Base-by-base conservation (phyloP, 2,888 invertebrate genomes). In the Muscina levida region DNA sequence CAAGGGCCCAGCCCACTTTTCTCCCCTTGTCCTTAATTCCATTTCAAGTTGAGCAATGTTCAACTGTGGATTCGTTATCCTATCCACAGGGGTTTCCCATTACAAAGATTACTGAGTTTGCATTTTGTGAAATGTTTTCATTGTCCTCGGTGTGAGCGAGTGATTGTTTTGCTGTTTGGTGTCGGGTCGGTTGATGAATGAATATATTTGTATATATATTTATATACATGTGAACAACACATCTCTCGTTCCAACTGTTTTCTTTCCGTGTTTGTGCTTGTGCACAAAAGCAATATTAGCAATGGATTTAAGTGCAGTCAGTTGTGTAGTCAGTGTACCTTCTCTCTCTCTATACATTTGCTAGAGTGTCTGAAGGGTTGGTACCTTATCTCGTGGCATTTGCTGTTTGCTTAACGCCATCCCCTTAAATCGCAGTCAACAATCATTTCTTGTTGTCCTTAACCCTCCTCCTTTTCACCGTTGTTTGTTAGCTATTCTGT, bases 51-150 rank as follows among this genome's bases (percentile, higher is more conserved):
- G 56, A 71, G 62, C 56, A 75, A 46, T 77, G 65, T 72, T 75
- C 77, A 77, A 81, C 81, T 81, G 71, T 75, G 68, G 68, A 42
- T 72, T 75, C 66, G 77, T 77, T 75, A 70, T 74, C 59, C 74
- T 53, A 81, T 74, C 77, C 74, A 75, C 81, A 81, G 72, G 81
- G 81, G 81, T 75, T 77, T 81, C 72, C 75, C 77, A 77, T 81
- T 77, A 75, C 74, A 48, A 42, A 11, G 10, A 62, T 17, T 62
- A 39, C 22, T 42, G 2, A 19, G 13, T 17, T 39, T 31, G 3
- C 31, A 62, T 3, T 62, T 42, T 42, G 19, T 22, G 19, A 51
- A 51, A 22, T 11, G 6, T 2, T 17, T 22, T 19, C 51, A 51
- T 17, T 51, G 51, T 51, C 15, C n/a, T 15, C 48, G 48, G 44